Evolutionary conservation across 2,113 vertebrate species (phyloP).

Genomic region (Leucopternis melanops): DNA sequence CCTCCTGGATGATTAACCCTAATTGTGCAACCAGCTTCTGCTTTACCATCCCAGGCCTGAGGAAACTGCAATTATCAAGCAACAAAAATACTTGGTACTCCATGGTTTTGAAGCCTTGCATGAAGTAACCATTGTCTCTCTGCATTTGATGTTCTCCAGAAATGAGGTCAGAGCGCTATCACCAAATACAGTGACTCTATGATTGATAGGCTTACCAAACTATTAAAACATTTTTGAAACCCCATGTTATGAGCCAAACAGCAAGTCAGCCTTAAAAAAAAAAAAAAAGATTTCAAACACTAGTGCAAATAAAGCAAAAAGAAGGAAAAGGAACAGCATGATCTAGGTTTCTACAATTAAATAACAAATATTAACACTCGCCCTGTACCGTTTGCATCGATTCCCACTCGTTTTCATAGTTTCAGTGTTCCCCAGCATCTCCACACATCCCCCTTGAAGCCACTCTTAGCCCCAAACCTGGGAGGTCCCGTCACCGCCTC

Average conservation of each 20-base stretch:
- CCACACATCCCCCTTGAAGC: background rate
- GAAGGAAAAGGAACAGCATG: background rate
- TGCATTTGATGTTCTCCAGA: background rate
- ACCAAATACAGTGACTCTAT: fast-evolving
- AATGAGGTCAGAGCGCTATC: background rate
- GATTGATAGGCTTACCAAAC: background rate
- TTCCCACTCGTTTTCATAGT: background rate
- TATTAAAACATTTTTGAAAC: background rate
- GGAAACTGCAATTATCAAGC: background rate
- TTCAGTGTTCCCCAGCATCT: background rate
- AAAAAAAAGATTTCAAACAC: background rate
- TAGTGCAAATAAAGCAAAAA: conserved; percentile 34
- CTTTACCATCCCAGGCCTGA: conserved; percentile 38
- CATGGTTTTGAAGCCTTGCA: background rate
- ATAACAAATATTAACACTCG: background rate
- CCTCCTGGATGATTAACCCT: conserved; percentile 32
- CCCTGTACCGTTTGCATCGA: background rate
- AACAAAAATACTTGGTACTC: background rate
- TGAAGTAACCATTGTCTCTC: background rate
- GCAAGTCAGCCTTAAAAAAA: background rate
- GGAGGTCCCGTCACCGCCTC: background rate
- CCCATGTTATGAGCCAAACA: background rate
- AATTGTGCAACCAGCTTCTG: conserved; percentile 31
- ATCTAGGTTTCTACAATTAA: background rate
- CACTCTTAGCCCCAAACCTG: background rate